These are phyloP conservation scores for Artemisiospiza belli DNA, from an alignment of 2,113 vertebrate genomes.

Conservation along the genomic window DNA sequence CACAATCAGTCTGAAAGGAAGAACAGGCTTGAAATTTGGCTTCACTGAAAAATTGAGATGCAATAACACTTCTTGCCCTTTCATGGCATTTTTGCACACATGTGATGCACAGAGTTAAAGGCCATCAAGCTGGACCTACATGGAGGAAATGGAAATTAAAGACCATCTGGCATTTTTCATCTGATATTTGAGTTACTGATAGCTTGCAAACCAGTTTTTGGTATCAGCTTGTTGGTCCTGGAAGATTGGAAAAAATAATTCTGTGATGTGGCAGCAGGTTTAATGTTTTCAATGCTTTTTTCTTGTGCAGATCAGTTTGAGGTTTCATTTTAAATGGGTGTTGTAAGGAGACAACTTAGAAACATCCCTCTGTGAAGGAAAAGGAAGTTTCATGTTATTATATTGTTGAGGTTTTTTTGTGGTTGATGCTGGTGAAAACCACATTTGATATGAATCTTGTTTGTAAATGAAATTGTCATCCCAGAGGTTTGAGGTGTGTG, in stretches of 20 bases:
- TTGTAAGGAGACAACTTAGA: neutral
- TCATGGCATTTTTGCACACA: neutral
- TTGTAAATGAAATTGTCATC: neutral
- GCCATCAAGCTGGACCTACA: neutral
- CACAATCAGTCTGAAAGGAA: neutral
- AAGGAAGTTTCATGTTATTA: neutral
- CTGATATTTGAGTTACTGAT: neutral
- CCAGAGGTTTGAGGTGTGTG: neutral
- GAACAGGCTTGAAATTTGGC: neutral
- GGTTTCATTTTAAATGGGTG: neutral
- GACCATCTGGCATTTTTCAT: neutral
- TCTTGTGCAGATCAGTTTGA: neutral
- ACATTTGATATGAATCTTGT: neutral
- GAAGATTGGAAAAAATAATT: neutral
- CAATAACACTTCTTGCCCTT: neutral
- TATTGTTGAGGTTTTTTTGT: neutral
- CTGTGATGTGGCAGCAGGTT: neutral
- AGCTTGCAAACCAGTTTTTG: neutral
- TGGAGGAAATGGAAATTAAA: neutral
- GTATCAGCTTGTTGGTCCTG: neutral
- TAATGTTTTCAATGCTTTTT: neutral
- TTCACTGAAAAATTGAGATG: neutral
- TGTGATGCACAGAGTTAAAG: neutral
- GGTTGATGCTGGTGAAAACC: neutral
- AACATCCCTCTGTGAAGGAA: neutral